phyloP scores from a whole-genome alignment of 2,113 vertebrate genomes.

The Gallinago paraguaiae region DNA sequence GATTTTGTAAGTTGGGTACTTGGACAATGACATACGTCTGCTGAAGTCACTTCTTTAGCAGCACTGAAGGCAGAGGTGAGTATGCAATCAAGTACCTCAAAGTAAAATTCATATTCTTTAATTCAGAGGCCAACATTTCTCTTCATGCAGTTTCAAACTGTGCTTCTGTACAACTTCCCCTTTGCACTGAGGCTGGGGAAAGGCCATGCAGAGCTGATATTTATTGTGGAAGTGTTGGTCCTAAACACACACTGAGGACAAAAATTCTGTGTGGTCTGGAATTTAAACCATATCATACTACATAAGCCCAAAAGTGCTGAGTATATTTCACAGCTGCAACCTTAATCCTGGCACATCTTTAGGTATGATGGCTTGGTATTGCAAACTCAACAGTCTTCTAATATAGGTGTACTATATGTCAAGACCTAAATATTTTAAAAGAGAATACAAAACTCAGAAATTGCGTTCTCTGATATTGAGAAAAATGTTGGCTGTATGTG shows the following conservation, averaged over 20 bases:
- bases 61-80: neutral
- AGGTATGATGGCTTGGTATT: neutral
- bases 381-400: neutral
- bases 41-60: neutral
- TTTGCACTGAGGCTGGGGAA: neutral
- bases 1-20: neutral
- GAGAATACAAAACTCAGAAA: neutral
- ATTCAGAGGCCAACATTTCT: neutral
- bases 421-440: neutral
- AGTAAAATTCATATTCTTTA: neutral
- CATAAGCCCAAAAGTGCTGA: neutral
- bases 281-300: neutral
- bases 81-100: neutral
- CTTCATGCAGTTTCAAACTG: neutral
- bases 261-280: neutral
- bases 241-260: neutral
- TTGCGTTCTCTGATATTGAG: neutral
- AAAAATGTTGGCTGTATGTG: neutral
- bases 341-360: neutral
- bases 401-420: neutral
- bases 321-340: neutral
- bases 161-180: neutral
- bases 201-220: neutral
- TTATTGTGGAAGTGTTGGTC: neutral
- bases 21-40: accelerated